phyloP scores from a whole-genome alignment of 2,797 vertebrate genomes.

The Enteromius mattozi region DNA sequence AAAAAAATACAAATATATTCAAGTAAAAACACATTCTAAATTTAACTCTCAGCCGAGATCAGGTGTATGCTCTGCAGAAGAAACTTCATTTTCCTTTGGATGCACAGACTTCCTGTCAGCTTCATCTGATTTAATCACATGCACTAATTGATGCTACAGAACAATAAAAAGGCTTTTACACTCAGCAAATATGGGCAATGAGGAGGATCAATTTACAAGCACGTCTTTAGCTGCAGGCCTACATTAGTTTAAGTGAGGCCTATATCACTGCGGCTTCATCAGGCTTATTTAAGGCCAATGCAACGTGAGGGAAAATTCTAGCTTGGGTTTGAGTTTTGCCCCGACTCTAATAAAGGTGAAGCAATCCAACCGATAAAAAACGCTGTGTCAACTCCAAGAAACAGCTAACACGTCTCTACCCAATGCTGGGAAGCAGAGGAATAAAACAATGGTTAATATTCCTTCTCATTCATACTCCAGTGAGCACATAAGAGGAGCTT shows the following conservation, averaged over 20 bases:
- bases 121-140: constrained; percentile 28
- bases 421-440: not conserved
- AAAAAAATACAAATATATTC: no score
- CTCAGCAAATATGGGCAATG: constrained; percentile 9
- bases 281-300: constrained; percentile 32
- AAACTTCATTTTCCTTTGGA: not conserved
- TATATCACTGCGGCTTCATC: constrained; percentile 13
- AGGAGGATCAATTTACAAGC: constrained; percentile 38
- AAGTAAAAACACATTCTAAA: not conserved
- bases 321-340: constrained; percentile 41
- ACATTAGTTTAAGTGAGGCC: constrained; percentile 46
- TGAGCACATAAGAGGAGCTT: constrained; percentile 11
- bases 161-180: constrained; percentile 40
- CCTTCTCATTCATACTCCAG: constrained; percentile 3
- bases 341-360: constrained; percentile 32
- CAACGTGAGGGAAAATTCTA: constrained; percentile 34
- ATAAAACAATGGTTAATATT: constrained; percentile 38
- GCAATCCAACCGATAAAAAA: constrained; percentile 52
- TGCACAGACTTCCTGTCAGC: constrained; percentile 12
- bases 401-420: not conserved
- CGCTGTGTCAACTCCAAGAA: constrained; percentile 53
- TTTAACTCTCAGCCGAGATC: not conserved
- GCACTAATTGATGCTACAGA: constrained; percentile 22
- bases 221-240: constrained; percentile 36
- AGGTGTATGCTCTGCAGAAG: not conserved